Conservation (phyloP, 2,113 vertebrate genomes). For the Piprites chloris region DNA sequence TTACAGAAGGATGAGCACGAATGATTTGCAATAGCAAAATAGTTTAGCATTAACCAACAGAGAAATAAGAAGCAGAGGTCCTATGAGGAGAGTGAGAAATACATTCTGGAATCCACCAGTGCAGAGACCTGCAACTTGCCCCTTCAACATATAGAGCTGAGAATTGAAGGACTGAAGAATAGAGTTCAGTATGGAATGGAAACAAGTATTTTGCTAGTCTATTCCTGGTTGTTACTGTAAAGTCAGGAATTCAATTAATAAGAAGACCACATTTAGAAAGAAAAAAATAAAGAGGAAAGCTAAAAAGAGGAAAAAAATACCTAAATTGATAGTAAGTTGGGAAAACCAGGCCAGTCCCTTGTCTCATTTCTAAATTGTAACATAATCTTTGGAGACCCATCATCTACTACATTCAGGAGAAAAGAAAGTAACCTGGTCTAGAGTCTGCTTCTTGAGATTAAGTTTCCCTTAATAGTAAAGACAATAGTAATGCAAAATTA, state of each 20-base stretch:
- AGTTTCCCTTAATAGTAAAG: background rate
- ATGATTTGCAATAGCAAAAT: slow-evolving; percentile 11
- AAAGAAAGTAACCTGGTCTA: background rate
- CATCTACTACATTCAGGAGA: background rate
- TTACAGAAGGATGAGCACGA: slow-evolving; percentile 55
- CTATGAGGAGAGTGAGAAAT: background rate
- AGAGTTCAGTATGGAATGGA: background rate
- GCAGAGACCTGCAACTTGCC: background rate
- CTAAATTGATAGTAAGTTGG: background rate
- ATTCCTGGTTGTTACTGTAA: background rate
- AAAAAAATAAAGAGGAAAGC: background rate
- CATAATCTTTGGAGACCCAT: background rate
- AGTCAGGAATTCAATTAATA: background rate
- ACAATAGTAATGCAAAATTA: background rate
- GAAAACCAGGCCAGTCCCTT: background rate
- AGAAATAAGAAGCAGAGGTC: slow-evolving; percentile 21
- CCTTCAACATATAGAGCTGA: background rate
- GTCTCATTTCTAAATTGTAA: background rate
- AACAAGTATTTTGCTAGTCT: background rate
- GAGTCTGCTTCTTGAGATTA: background rate
- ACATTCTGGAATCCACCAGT: background rate
- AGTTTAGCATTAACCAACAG: slow-evolving; percentile 42
- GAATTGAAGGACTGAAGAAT: background rate
- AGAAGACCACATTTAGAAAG: background rate
- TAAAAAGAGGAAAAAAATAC: background rate